Evolutionary conservation across 2,888 invertebrate genomes (phyloP), one percentile per base, ranked within the genome.

Genomic region (Vesta saturnalis): DNA sequence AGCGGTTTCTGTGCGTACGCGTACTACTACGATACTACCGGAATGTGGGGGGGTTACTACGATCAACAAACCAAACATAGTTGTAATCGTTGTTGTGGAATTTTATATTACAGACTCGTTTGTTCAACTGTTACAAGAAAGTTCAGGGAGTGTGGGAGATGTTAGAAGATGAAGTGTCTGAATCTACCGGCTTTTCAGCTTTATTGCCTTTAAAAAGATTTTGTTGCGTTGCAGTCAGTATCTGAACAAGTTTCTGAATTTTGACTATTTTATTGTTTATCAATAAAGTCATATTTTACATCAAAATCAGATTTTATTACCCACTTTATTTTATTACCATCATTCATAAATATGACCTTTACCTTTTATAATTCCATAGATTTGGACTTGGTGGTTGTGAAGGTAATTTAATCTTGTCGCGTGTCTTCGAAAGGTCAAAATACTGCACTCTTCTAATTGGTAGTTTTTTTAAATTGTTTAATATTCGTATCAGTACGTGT

Each of bases 11-110:
- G 72, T 74, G 75, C 75, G 75, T 75, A 75, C 73, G 68, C 71
- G 69, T 72, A 75, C 75, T 75, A 76, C 76, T 80, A 81, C 80
- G 78, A 77, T 81, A 82, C 81, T 78, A 82, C 77, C 74, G 79
- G 80, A 79, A 78, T 80, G 79, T 79, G 78, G 83, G 76, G 64
- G 82, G 83, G 81, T 78, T 83, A 82, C 83, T 83, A 83, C 81
- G 80, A 73, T 55, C 71, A 77, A 76, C 76, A 70, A 79, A 71
- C 77, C 82, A 75, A 57, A 30, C n/a, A 49, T 47, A 77, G 35
- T 52, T 55, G 67, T 61, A 46, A 43, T 21, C 73, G 43, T 54
- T 59, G 59, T 69, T 66, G 71, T 73, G 74, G 74, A 68, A 65
- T 64, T 57, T 62, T 55, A 70, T 47, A 58, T 10, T 18, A 54